Evolutionary conservation across 2,888 invertebrate genomes (phyloP).

Genomic region (Teleogryllus oceanicus): DNA sequence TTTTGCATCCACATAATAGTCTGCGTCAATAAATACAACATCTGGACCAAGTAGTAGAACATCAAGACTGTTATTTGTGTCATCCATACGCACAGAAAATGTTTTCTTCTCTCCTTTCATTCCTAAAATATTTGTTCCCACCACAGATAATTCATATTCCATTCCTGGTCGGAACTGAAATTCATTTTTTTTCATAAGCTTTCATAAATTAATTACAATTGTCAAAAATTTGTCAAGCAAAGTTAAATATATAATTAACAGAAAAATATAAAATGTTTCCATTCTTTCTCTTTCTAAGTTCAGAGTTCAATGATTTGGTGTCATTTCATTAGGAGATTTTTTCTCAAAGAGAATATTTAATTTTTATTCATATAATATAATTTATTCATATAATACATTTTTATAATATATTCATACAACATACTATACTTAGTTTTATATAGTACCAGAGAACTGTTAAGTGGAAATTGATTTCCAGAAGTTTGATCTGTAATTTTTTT

Average conservation of each 20-base stretch:
- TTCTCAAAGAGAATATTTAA: not conserved
- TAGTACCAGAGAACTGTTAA: slow-evolving; percentile 26
- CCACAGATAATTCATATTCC: slow-evolving; percentile 31
- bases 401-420: not conserved
- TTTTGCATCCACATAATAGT: slow-evolving; percentile 31
- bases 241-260: no score
- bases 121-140: slow-evolving; percentile 30
- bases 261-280: no score
- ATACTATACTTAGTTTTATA: not conserved
- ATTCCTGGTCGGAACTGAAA: slow-evolving; percentile 32
- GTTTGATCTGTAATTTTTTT: not conserved
- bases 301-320: no score
- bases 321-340: not conserved
- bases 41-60: slow-evolving; percentile 29
- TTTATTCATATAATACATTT: not conserved
- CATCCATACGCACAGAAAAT: slow-evolving; percentile 28
- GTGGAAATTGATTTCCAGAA: not conserved
- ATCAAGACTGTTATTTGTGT: not conserved
- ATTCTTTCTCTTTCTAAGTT: no score
- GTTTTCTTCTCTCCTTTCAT: slow-evolving; percentile 27
- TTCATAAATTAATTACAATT: not conserved
- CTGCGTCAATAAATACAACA: slow-evolving; percentile 25
- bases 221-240: not conserved
- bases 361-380: not conserved
- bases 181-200: not conserved